A percentile compares a stretch with the other conserved stretches of the same genome.
These are phyloP conservation scores for Mus pahari DNA, from an alignment of 2,113 vertebrate species.

Conservation along the genomic window DNA sequence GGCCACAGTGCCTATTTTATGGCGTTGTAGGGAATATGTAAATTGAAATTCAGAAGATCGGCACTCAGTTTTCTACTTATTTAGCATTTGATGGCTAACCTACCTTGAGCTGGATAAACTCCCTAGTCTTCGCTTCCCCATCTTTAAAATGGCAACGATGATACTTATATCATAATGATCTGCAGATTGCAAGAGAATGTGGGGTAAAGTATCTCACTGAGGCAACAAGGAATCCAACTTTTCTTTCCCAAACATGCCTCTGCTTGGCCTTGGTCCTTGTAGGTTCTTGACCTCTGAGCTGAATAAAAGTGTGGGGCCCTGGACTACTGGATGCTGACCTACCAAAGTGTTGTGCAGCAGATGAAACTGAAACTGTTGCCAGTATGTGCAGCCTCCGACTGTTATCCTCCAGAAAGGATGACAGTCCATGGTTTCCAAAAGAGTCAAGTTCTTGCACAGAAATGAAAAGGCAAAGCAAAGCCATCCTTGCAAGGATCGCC, in stretches of 20 bases:
- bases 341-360: background rate
- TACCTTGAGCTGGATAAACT: background rate
- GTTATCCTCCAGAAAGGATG: constrained; percentile 9
- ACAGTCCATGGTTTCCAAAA: background rate
- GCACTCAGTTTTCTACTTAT: background rate
- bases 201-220: background rate
- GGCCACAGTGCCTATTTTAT: background rate
- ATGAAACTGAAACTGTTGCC: background rate
- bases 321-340: background rate
- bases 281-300: constrained; percentile 20
- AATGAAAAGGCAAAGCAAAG: constrained; percentile 35
- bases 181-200: background rate
- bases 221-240: background rate
- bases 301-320: background rate
- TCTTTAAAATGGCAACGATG: background rate
- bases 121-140: background rate
- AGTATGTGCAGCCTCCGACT: background rate
- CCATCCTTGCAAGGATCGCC: background rate
- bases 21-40: background rate
- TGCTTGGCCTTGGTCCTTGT: background rate
- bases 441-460: background rate
- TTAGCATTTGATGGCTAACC: background rate
- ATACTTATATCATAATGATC: background rate
- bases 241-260: background rate
- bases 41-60: background rate